These are phyloP conservation scores for Onychomys torridus DNA, from an alignment of 2,797 vertebrate genomes.

Conservation along the genomic window DNA sequence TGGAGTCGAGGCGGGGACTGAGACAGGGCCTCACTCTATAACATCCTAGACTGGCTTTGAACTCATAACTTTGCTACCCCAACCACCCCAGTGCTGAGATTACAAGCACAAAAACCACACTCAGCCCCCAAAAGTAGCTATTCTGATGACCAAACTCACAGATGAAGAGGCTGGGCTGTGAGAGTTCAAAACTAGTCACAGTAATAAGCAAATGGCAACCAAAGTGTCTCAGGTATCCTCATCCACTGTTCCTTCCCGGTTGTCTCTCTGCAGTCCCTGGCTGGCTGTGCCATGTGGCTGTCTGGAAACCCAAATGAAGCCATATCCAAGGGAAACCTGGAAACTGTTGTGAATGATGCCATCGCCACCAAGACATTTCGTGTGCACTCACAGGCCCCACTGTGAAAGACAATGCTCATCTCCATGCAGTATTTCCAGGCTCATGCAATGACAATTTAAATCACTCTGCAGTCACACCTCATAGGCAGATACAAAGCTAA, in stretches of 20 bases:
- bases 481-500: conserved; percentile 49
- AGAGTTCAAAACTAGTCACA: not conserved
- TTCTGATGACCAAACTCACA: not conserved
- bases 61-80: not conserved
- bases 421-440: not conserved
- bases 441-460: not conserved
- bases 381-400: not conserved
- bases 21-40: not conserved
- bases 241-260: not conserved
- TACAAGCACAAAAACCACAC: not conserved
- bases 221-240: not conserved
- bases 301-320: not conserved
- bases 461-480: not conserved
- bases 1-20: too few species aligned
- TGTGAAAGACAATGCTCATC: not conserved
- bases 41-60: not conserved
- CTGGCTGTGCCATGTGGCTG: not conserved
- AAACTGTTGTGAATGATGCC: not conserved
- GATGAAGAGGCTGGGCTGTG: not conserved
- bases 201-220: not conserved
- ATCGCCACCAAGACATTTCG: not conserved
- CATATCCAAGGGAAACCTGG: not conserved
- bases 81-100: not conserved
- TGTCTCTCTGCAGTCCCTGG: not conserved
- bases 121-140: not conserved